Conservation (phyloP, 1,140 invertebrate species). For the Neodiprion lecontei region DNA sequence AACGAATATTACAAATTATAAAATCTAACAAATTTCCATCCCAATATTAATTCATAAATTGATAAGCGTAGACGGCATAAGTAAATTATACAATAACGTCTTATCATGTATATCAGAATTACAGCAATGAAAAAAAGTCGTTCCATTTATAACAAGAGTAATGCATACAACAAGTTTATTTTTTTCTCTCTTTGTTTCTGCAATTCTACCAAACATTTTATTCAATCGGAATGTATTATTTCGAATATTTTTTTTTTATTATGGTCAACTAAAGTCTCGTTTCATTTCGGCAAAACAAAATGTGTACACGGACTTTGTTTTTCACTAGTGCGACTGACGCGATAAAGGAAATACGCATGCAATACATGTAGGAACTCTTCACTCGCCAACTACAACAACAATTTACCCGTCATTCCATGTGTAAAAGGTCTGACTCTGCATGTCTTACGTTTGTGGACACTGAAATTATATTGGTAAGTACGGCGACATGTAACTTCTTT, state of each 20-base stretch:
- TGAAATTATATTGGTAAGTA: background rate
- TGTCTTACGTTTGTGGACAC: background rate
- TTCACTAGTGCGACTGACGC: background rate
- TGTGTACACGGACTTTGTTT: background rate
- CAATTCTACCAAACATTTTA: constrained; percentile 35
- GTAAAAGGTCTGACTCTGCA: background rate
- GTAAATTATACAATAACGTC: constrained; percentile 9
- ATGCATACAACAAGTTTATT: constrained; percentile 40
- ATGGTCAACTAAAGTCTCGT: constrained; percentile 19
- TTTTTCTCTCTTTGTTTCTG: constrained; percentile 21
- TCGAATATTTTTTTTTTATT: background rate
- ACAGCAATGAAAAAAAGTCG: constrained; percentile 28
- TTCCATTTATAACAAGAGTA: constrained; percentile 29
- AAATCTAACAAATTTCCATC: constrained; percentile 24
- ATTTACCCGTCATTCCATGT: background rate
- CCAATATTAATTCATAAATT: constrained; percentile 28
- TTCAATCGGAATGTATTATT: constrained; percentile 10
- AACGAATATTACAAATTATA: background rate
- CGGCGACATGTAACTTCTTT: background rate
- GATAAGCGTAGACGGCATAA: constrained; percentile 29
- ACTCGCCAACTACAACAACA: background rate
- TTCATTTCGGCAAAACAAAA: background rate
- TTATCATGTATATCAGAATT: too few relatives aligned
- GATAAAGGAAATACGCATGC: background rate
- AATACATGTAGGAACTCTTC: background rate